Evolutionary conservation across 2,797 vertebrate genomes (phyloP).

Genomic region (Sebastes trivittatus): DNA sequence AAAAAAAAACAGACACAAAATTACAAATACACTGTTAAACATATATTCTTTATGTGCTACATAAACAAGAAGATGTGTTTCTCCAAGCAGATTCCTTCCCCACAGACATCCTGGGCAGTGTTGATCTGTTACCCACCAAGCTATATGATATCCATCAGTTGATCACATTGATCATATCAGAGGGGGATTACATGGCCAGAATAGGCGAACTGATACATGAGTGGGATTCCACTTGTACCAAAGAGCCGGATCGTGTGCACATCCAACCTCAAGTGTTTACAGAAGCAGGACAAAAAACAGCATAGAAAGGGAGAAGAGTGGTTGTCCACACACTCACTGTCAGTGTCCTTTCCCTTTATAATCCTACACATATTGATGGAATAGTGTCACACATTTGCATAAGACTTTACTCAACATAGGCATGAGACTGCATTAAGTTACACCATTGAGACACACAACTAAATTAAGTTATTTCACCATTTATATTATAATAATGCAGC

Average conservation of each 20-base stretch:
- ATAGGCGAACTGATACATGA: background rate
- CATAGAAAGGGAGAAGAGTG: background rate
- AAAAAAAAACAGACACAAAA: slow-evolving; percentile 38
- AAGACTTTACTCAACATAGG: background rate
- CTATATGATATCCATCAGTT: background rate
- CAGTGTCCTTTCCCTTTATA: background rate
- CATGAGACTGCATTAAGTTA: background rate
- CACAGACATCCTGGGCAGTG: background rate
- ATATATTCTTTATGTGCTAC: background rate
- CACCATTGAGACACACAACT: background rate
- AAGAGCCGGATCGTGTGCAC: background rate
- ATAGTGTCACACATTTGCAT: background rate
- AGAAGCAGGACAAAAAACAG: background rate
- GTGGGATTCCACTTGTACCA: background rate
- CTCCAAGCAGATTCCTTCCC: background rate
- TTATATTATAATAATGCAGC: background rate
- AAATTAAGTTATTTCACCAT: background rate
- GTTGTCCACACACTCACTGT: background rate
- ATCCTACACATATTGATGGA: background rate
- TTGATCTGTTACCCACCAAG: background rate
- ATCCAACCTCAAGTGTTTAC: background rate
- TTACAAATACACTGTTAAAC: slow-evolving; percentile 21
- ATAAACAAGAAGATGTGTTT: background rate
- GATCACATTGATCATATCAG: background rate
- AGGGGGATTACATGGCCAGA: background rate